Conservation (phyloP, 1,140 invertebrate species). For the Drosophila sp. region DNA sequence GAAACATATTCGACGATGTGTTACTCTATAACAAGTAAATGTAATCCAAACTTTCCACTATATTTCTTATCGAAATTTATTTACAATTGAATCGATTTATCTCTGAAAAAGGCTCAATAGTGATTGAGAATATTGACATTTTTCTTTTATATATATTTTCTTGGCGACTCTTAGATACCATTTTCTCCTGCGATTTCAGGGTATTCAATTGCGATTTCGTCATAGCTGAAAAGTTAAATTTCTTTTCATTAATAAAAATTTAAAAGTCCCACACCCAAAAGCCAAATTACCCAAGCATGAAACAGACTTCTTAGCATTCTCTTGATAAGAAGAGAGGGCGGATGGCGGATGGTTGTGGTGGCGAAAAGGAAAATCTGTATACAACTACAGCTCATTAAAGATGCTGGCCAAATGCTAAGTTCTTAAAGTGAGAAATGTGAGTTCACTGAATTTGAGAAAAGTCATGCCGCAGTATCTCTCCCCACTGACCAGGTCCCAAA, state of each 20-base stretch:
- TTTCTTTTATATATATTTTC: no score
- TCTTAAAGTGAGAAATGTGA: constrained; percentile 51
- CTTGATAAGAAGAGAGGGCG: not conserved
- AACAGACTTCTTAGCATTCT: constrained; percentile 39
- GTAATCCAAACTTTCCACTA: no score
- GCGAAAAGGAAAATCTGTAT: constrained; percentile 57
- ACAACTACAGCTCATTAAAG: constrained; percentile 77
- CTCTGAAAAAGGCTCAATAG: no score
- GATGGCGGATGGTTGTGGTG: not conserved
- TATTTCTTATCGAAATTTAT: no score
- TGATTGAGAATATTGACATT: no score
- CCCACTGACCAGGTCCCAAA: constrained; percentile 24
- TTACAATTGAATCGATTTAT: no score
- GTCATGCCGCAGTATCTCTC: constrained; percentile 40
- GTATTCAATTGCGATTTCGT: not conserved
- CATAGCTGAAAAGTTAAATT: constrained; percentile 59
- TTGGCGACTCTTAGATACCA: no score
- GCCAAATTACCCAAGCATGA: constrained; percentile 40
- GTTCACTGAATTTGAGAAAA: constrained; percentile 47
- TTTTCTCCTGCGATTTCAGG: no score
- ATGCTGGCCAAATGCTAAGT: constrained; percentile 39
- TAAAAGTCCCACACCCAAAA: constrained; percentile 34
- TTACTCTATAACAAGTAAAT: no score
- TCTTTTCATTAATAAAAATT: constrained; percentile 50
- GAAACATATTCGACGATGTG: no score